These are phyloP conservation scores for Cyanoderma ruficeps DNA, from an alignment of 2,113 vertebrate species.

Conservation along the genomic window DNA sequence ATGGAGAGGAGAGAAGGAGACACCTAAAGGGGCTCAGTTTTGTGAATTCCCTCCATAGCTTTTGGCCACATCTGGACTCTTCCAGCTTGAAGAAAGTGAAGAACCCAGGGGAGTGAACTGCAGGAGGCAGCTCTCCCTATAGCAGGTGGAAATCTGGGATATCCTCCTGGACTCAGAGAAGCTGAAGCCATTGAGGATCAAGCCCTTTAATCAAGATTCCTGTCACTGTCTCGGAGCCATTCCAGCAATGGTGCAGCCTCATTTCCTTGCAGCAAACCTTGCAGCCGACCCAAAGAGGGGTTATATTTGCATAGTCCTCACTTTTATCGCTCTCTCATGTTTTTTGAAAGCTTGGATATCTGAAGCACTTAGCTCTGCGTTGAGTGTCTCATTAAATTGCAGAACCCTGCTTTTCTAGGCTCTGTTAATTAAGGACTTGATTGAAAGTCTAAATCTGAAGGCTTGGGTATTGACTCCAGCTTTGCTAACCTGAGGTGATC, in stretches of 20 bases:
- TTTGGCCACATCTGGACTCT: fast-evolving
- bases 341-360: constrained; percentile 38
- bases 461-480: constrained; percentile 7
- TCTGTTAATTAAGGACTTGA: constrained; percentile 51
- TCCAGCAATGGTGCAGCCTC: neutral
- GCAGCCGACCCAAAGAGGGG: neutral
- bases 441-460: constrained; percentile 49
- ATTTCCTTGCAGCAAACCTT: neutral
- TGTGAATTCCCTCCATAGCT: neutral
- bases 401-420: constrained; percentile 1
- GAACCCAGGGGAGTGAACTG: neutral
- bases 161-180: neutral
- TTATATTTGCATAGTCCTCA: constrained; percentile 7
- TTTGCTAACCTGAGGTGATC: constrained; percentile 33
- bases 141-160: neutral
- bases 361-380: neutral
- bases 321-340: neutral
- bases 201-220: neutral
- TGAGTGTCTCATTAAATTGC: constrained; percentile 55
- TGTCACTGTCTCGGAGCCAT: neutral
- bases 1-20: neutral
- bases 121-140: neutral
- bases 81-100: neutral
- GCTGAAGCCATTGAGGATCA: neutral
- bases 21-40: neutral